Conservation (phyloP, 1,140 invertebrate species). For the Drosophila micromelanica region DNA sequence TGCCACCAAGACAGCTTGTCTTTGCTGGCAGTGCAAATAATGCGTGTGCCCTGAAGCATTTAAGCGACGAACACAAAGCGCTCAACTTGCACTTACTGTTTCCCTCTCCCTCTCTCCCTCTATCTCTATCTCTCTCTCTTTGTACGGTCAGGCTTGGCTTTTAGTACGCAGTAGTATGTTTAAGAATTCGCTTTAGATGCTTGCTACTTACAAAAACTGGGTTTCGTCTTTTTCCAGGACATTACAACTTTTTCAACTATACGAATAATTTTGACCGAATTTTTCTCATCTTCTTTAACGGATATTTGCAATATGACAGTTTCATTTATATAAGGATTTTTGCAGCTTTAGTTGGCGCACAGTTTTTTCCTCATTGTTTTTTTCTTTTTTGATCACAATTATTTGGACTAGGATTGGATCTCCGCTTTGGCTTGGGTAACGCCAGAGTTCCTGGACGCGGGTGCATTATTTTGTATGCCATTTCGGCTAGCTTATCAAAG, state of each 20-base stretch:
- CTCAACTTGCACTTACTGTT: not conserved
- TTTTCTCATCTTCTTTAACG: too few relatives aligned
- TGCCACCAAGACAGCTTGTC: not conserved
- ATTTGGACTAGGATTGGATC: not conserved
- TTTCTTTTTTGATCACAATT: not conserved
- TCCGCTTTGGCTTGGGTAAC: not conserved
- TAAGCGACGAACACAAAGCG: constrained; percentile 9
- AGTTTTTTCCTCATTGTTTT: not conserved
- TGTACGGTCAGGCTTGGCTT: not conserved
- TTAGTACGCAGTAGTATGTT: not conserved
- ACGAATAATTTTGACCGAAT: too few relatives aligned
- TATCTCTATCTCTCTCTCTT: not conserved
- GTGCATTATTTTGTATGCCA: not conserved
- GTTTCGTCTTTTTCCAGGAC: not conserved
- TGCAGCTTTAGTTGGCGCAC: not conserved
- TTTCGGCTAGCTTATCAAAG: constrained; percentile 9
- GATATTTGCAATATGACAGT: too few relatives aligned
- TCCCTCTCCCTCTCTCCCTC: not conserved
- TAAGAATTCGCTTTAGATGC: not conserved
- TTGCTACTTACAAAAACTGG: constrained; percentile 3
- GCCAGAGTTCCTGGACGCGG: not conserved
- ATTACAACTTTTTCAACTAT: not conserved
- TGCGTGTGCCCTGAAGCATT: constrained; percentile 8
- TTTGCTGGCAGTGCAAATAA: constrained; percentile 15
- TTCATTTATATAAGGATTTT: not conserved